phyloP scores from a whole-genome alignment of 2,888 invertebrate species.

The Ochropacha duplaris region DNA sequence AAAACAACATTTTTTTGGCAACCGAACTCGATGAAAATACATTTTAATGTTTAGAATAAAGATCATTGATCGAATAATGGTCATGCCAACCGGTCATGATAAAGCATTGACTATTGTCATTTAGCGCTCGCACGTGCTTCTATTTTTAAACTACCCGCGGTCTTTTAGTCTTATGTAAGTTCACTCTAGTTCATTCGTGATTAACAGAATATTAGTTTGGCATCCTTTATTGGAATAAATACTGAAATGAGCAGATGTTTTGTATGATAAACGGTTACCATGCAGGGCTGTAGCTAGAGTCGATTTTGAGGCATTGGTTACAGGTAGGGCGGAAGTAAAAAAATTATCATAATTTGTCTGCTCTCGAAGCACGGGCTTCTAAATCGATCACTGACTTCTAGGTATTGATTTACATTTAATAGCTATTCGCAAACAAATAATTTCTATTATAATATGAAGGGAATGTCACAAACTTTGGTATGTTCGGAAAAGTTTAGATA shows the following conservation, averaged over 20 bases:
- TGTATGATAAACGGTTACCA: not conserved
- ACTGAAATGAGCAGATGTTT: not conserved
- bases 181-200: not conserved
- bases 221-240: not conserved
- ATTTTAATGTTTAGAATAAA: not conserved
- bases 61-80: constrained; percentile 34
- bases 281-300: too few relatives aligned
- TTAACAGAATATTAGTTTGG: not conserved
- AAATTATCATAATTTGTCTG: too few relatives aligned
- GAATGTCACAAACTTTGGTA: too few relatives aligned
- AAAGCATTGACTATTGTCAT: not conserved
- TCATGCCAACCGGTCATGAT: constrained; percentile 7
- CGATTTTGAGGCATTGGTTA: too few relatives aligned
- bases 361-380: too few relatives aligned
- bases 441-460: too few relatives aligned
- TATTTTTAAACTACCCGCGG: not conserved
- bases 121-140: not conserved
- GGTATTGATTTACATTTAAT: too few relatives aligned
- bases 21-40: not conserved
- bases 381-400: too few relatives aligned
- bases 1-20: not conserved
- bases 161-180: not conserved
- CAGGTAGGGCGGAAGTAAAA: too few relatives aligned
- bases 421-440: too few relatives aligned
- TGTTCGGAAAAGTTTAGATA: too few relatives aligned